These are phyloP conservation scores for Oriolus oriolus DNA, from an alignment of 2,113 vertebrate genomes.

Conservation along the genomic window DNA sequence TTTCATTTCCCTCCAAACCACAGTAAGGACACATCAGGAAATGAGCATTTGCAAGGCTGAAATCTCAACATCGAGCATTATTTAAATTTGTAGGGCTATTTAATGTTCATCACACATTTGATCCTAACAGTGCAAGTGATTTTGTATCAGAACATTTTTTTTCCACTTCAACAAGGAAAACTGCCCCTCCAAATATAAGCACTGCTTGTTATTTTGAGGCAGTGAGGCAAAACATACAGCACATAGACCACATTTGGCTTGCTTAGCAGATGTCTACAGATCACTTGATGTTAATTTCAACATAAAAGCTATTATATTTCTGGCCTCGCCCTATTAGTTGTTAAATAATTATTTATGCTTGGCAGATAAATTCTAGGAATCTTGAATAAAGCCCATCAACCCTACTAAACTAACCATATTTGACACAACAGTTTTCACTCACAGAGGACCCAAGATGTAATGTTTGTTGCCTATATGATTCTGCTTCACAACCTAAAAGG, in stretches of 20 bases:
- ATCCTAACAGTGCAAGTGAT: constrained; percentile 53
- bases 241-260: constrained; percentile 53
- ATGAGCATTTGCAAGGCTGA: constrained; percentile 1
- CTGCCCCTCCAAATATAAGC: constrained; percentile 52
- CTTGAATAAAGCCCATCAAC: constrained; percentile 53
- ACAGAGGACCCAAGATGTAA: background rate
- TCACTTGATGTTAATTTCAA: constrained; percentile 70
- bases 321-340: constrained; percentile 67
- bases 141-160: constrained; percentile 45
- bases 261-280: constrained; percentile 72
- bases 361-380: constrained; percentile 51
- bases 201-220: constrained; percentile 74
- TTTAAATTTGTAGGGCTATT: constrained; percentile 68
- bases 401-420: constrained; percentile 58
- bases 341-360: constrained; percentile 73
- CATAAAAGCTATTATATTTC: constrained; percentile 70
- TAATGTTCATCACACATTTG: constrained; percentile 55
- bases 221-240: constrained; percentile 71
- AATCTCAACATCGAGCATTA: constrained; percentile 23
- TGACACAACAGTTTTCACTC: constrained; percentile 65
- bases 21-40: background rate
- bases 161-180: constrained; percentile 58
- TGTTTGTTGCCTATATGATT: constrained; percentile 31
- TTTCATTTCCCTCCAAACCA: background rate
- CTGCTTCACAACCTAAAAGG: constrained; percentile 30